These are phyloP conservation scores for Astur gentilis DNA, from an alignment of 2,113 vertebrate genomes.

Conservation along the genomic window DNA sequence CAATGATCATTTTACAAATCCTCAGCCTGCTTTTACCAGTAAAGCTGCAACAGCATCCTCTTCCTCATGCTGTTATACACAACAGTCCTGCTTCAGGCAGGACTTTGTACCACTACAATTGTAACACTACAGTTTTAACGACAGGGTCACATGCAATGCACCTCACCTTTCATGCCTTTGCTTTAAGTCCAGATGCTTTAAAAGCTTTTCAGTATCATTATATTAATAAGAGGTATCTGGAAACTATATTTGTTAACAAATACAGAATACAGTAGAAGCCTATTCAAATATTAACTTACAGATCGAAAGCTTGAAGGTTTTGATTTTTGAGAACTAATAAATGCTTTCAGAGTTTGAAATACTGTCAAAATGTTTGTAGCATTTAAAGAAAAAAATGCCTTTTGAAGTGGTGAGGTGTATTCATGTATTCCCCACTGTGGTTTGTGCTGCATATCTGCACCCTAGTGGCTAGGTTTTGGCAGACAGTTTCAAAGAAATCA, in stretches of 20 bases:
- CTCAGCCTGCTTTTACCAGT: background rate
- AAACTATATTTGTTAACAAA: background rate
- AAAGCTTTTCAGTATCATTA: background rate
- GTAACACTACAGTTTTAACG: background rate
- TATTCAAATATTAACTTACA: background rate
- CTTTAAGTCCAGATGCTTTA: background rate
- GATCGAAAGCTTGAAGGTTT: background rate
- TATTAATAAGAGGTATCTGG: background rate
- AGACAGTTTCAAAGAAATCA: background rate
- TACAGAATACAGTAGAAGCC: background rate
- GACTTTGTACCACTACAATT: background rate
- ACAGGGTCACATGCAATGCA: background rate
- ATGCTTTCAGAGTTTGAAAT: background rate
- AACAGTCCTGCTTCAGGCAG: background rate
- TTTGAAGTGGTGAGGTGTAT: background rate
- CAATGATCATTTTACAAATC: background rate
- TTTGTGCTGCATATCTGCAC: slow-evolving; percentile 47
- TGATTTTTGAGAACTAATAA: background rate
- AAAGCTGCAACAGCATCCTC: background rate
- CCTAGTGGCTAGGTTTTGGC: slow-evolving; percentile 41
- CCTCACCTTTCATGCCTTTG: background rate
- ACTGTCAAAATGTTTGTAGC: background rate
- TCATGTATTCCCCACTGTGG: background rate
- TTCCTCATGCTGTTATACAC: background rate
- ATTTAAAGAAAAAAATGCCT: background rate